Evolutionary conservation across 2,888 invertebrate genomes (phyloP).

Genomic region (Cremastinae sp.): DNA sequence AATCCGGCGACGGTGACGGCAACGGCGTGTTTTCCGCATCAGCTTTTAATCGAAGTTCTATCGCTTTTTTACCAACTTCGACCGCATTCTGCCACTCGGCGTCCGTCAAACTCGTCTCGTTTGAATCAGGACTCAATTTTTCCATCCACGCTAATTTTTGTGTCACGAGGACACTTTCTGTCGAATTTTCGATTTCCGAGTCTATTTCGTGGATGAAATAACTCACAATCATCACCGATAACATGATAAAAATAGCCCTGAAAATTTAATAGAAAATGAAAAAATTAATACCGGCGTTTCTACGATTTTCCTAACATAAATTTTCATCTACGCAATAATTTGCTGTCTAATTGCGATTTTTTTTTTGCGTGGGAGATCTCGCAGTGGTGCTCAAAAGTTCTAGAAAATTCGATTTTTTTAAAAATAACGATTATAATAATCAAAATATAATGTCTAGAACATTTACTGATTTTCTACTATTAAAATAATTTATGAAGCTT

Average conservation of each 20-base stretch:
- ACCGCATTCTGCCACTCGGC: constrained; percentile 81
- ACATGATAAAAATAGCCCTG: constrained; percentile 82
- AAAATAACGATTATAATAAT: too few species aligned
- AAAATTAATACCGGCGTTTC: too few species aligned
- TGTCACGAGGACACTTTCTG: constrained; percentile 50
- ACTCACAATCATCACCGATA: constrained; percentile 82
- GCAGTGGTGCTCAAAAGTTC: too few species aligned
- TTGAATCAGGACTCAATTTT: constrained; percentile 20
- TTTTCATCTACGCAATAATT: too few species aligned
- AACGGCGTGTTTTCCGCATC: constrained; percentile 81
- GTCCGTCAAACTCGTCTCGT: constrained; percentile 71
- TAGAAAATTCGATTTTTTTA: too few species aligned
- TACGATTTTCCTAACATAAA: too few species aligned
- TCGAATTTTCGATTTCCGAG: constrained; percentile 69
- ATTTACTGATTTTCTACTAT: too few species aligned
- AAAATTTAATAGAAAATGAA: constrained; percentile 52
- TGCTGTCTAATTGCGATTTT: too few species aligned
- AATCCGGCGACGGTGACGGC: constrained; percentile 84
- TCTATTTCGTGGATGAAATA: constrained; percentile 75
- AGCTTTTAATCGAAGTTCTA: constrained; percentile 82
- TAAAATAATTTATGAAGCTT: too few species aligned
- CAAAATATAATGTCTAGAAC: too few species aligned
- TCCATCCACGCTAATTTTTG: constrained; percentile 52
- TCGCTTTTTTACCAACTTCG: constrained; percentile 82
- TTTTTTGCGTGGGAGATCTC: too few species aligned